phyloP scores from a whole-genome alignment of 2,888 invertebrate genomes.

The Hesperia comma region DNA sequence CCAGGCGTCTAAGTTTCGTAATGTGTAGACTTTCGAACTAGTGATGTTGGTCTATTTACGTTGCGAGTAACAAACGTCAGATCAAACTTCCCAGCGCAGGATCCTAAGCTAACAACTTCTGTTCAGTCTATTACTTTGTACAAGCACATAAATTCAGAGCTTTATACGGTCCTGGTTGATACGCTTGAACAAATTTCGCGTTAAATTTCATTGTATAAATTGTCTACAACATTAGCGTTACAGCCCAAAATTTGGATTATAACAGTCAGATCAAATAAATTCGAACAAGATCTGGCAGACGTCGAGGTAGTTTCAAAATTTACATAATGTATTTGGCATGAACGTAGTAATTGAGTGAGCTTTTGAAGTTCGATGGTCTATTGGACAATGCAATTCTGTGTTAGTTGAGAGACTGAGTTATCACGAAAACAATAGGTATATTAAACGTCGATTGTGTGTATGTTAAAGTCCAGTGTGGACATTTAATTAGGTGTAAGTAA shows the following conservation, averaged over 20 bases:
- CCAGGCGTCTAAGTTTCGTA: slow-evolving; percentile 55
- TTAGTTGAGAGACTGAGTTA: not conserved
- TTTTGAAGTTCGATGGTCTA: slow-evolving; percentile 69
- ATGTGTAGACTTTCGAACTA: slow-evolving; percentile 49
- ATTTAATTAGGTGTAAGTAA: too few species aligned
- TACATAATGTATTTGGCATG: slow-evolving; percentile 68
- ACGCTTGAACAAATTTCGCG: slow-evolving; percentile 49
- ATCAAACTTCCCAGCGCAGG: slow-evolving; percentile 50
- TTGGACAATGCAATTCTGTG: slow-evolving; percentile 59
- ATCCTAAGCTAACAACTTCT: slow-evolving; percentile 61
- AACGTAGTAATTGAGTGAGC: slow-evolving; percentile 49
- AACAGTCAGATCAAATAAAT: slow-evolving; percentile 73
- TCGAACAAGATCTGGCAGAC: slow-evolving; percentile 61
- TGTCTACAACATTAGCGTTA: slow-evolving; percentile 65
- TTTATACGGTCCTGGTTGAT: slow-evolving; percentile 45
- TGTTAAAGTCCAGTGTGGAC: too few species aligned
- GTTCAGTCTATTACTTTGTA: slow-evolving; percentile 43
- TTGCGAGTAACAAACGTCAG: slow-evolving; percentile 53
- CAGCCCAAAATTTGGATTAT: slow-evolving; percentile 52
- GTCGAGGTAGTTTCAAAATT: slow-evolving; percentile 65
- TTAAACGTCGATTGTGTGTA: too few species aligned
- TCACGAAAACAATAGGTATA: slow-evolving; percentile 36
- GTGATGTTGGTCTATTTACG: slow-evolving; percentile 50
- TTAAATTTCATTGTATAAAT: slow-evolving; percentile 61
- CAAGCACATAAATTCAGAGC: slow-evolving; percentile 46